These are phyloP conservation scores for Psix sp. DNA, from an alignment of 1,140 invertebrate genomes.

Conservation along the genomic window DNA sequence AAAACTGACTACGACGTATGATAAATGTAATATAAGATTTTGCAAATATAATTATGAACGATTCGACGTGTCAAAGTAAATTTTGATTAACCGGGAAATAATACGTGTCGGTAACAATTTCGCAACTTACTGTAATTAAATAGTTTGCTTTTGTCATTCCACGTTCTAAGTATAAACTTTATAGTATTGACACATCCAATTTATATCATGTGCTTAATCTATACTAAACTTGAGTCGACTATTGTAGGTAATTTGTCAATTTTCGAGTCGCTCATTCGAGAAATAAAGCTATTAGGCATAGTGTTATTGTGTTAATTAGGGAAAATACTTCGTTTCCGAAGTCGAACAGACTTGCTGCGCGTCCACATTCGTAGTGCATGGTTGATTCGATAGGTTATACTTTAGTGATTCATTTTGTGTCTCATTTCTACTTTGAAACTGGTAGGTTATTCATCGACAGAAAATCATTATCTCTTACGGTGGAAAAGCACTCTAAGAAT, in stretches of 20 bases:
- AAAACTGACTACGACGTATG: no score
- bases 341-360: conserved; percentile 15
- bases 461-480: conserved; percentile 65
- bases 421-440: conserved; percentile 18
- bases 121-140: no score
- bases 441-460: conserved; percentile 61
- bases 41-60: no score
- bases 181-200: background rate
- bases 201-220: conserved; percentile 17
- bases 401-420: conserved; percentile 36
- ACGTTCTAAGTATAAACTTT: no score
- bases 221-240: conserved; percentile 6
- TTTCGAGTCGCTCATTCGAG: conserved; percentile 32
- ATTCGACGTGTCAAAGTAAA: no score
- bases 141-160: no score
- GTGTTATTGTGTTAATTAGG: conserved; percentile 60
- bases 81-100: no score
- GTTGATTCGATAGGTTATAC: conserved; percentile 26
- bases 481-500: conserved; percentile 29
- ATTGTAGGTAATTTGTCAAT: conserved; percentile 40
- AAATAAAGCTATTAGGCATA: conserved; percentile 51
- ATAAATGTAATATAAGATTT: no score
- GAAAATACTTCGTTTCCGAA: conserved; percentile 59
- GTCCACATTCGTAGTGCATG: conserved; percentile 7
- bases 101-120: no score